Percentiles rank a stretch among this genome's conserved stretches.
Conservation (phyloP, 2,888 invertebrate genomes). For the Plagodis dolabraria region DNA sequence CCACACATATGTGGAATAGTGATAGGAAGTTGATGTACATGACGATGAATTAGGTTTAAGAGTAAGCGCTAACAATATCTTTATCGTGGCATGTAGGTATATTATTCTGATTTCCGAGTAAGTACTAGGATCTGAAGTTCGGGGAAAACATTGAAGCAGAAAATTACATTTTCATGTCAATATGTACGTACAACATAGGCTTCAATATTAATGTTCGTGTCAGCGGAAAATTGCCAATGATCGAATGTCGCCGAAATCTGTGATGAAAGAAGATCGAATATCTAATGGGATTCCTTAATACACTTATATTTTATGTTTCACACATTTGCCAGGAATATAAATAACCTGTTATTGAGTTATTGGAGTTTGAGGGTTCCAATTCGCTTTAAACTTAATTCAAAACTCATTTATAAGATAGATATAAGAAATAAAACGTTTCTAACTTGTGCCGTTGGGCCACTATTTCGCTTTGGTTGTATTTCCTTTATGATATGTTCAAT, state of each 20-base stretch:
- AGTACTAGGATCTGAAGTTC: conserved; percentile 27
- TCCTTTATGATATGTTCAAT: too few species aligned
- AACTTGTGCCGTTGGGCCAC: too few species aligned
- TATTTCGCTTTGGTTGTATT: too few species aligned
- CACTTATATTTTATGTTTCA: conserved; percentile 6
- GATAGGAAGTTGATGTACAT: too few species aligned
- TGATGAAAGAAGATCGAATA: conserved; percentile 30
- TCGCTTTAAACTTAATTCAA: too few species aligned
- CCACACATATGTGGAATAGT: too few species aligned
- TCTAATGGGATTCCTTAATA: conserved; percentile 17
- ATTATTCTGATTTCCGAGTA: too few species aligned
- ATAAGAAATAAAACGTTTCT: too few species aligned
- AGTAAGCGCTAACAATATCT: too few species aligned
- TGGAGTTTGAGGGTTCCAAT: not conserved
- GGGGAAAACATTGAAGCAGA: conserved; percentile 57
- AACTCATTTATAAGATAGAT: too few species aligned
- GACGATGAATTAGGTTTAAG: too few species aligned
- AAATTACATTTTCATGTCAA: conserved; percentile 68
- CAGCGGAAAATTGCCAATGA: conserved; percentile 68
- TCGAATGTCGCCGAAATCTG: conserved; percentile 53
- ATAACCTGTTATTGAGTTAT: not conserved
- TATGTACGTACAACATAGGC: conserved; percentile 51
- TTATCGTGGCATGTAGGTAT: too few species aligned
- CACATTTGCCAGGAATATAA: conserved; percentile 5
- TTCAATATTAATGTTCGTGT: conserved; percentile 56